phyloP scores from a whole-genome alignment of 35 echinoderm and acorn worm species.

The Heliocidaris erythrogramma region DNA sequence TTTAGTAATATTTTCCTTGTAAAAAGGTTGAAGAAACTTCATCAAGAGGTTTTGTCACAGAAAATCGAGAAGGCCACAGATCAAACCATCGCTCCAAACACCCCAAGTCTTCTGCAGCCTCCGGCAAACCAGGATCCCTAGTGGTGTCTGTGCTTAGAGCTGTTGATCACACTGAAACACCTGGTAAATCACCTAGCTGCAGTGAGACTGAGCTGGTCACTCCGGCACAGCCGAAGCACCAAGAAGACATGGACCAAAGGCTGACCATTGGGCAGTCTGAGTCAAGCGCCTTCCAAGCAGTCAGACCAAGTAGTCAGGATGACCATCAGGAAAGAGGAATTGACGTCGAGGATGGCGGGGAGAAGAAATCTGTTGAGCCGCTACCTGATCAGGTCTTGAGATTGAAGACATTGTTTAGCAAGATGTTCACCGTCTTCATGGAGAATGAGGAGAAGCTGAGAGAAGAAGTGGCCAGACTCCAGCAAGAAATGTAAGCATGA shows the following conservation, averaged over 20 bases:
- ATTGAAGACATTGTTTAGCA: conserved; percentile 3
- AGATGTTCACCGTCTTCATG: conserved; percentile 35
- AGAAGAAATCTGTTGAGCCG: conserved; percentile 13
- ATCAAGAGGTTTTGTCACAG: conserved; percentile 21
- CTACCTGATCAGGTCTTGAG: conserved; percentile 48
- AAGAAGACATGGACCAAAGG: background rate
- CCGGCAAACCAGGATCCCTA: background rate
- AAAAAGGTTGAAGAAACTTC: conserved; percentile 18
- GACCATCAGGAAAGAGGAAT: background rate
- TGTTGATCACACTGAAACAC: conserved; percentile 40
- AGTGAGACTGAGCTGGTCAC: background rate
- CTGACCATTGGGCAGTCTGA: conserved; percentile 43
- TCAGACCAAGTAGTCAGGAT: background rate
- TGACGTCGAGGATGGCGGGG: background rate
- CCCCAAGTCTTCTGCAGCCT: background rate
- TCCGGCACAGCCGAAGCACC: background rate
- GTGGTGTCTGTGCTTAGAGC: conserved; percentile 60
- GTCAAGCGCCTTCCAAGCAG: conserved; percentile 53
- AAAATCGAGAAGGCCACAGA: background rate
- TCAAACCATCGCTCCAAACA: background rate
- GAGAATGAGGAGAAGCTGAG: background rate
- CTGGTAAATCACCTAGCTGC: background rate
- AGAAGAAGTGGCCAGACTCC: conserved; percentile 16
- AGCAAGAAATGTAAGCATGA: conserved; percentile 53
- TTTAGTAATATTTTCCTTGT: background rate